A percentile compares a stretch with the other conserved stretches of the same genome.
Conservation (phyloP, 2,888 invertebrate genomes). For the Lycocerus yunnanus region DNA sequence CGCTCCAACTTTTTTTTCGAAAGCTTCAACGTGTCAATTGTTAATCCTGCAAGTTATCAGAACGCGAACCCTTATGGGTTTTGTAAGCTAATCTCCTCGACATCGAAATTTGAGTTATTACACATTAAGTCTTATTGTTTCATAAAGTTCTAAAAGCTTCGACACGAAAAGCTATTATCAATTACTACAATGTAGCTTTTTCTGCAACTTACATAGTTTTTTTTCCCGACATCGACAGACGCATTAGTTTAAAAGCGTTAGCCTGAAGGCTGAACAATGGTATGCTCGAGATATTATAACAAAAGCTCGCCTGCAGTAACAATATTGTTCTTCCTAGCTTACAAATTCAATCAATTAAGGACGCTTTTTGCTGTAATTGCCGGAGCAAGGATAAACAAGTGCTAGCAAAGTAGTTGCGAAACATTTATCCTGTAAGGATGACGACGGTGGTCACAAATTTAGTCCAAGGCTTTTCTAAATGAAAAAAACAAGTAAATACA, state of each 20-base stretch:
- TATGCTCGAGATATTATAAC: conserved; percentile 9
- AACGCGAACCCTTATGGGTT: neutral
- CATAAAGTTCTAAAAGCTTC: conserved; percentile 19
- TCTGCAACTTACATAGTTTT: conserved; percentile 17
- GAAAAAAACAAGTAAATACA: neutral
- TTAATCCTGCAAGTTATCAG: neutral
- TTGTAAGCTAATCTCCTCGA: neutral
- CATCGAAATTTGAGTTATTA: neutral
- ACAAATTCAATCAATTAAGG: conserved; percentile 30
- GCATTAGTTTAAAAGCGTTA: conserved; percentile 26
- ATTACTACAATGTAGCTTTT: conserved; percentile 16
- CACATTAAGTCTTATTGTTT: conserved; percentile 14
- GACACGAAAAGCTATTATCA: conserved; percentile 8
- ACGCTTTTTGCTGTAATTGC: conserved; percentile 23
- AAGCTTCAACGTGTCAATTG: neutral
- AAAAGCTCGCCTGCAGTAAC: conserved; percentile 14
- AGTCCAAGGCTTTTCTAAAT: conserved; percentile 4
- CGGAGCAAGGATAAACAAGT: conserved; percentile 20
- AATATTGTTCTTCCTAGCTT: conserved; percentile 20
- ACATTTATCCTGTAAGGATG: conserved; percentile 15
- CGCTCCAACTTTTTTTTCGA: neutral
- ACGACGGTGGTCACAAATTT: neutral
- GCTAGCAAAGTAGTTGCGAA: conserved; percentile 5
- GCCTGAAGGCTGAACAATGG: conserved; percentile 13
- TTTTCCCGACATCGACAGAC: conserved; percentile 18